Evolutionary conservation across 2,888 invertebrate species (phyloP), one percentile per base, ranked within the genome.

Genomic region (Melieria crassipennis): DNA sequence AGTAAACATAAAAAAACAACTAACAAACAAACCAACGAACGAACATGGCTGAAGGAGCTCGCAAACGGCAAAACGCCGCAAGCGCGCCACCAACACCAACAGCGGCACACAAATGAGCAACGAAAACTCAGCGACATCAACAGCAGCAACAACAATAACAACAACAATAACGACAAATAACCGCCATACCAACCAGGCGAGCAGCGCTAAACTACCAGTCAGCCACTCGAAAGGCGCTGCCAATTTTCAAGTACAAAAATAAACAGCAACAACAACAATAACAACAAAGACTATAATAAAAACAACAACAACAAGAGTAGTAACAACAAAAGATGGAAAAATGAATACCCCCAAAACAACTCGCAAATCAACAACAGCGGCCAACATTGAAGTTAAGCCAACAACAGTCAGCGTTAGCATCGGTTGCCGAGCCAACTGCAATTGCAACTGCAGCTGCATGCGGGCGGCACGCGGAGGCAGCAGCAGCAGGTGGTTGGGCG

Each of bases 191-290:
- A 65, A 66, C 70, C 70, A 63, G 5, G 46, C 62, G 68, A 71
- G 73, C 73, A 73, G 73, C 73, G 73, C 73, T 75, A 73, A 75
- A 75, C 73, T 75, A 75, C 75, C 71, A 75, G 69, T 73, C 71
- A 71, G 73, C 71, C 73, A 71, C 63, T 66, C 67, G 60, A 65
- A 30, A 30, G 16, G 30, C 30, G 43, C 43, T 64, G 55, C 48
- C 62, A 63, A 52, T 57, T 57, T 60, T 65, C 52, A 71, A 71
- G 63, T 63, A 69, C 50, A 50, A 48, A 65, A 3, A 45, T 7
- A 52, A 70, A 47, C 56, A 72, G 65, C 48, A 68, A 56, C 55
- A 68, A 65, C 64, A 66, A 48, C 57, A 69, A 61, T 16, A 16
- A 16, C 16, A 16, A 30, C 30, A 30, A 30, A 30, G 3, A 30